These are phyloP conservation scores for Cyclopterus lumpus DNA, from an alignment of 2,797 vertebrate species.

Conservation along the genomic window DNA sequence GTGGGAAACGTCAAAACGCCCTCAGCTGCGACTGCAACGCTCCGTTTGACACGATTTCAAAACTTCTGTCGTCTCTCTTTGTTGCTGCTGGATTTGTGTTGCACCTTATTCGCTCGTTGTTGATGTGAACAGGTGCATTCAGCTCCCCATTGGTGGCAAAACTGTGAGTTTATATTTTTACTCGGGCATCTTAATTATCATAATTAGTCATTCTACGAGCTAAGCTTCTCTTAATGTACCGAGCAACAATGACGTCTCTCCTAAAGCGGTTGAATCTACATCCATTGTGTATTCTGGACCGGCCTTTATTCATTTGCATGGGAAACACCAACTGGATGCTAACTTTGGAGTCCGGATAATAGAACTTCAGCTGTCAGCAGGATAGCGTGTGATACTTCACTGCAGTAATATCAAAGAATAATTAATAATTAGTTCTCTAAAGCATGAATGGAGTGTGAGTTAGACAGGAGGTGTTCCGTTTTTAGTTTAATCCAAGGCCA, in stretches of 20 bases:
- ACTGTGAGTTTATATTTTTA: neutral
- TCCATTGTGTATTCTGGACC: neutral
- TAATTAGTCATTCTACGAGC: neutral
- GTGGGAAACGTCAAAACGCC: slow-evolving; percentile 23
- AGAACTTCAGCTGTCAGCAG: neutral
- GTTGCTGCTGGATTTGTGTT: neutral
- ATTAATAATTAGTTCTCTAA: slow-evolving; percentile 29
- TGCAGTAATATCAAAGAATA: slow-evolving; percentile 2
- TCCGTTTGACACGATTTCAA: neutral
- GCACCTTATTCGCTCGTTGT: slow-evolving; percentile 12
- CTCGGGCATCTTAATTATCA: slow-evolving; percentile 1
- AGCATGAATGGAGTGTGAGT: slow-evolving; percentile 10
- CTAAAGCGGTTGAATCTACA: neutral
- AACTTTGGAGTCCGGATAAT: neutral
- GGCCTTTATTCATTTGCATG: neutral
- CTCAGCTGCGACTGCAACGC: neutral
- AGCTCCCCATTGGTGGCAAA: neutral
- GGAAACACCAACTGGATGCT: neutral
- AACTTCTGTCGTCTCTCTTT: neutral
- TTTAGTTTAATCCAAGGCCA: slow-evolving; percentile 34
- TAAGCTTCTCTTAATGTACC: slow-evolving; percentile 13
- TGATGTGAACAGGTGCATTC: neutral
- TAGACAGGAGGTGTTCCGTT: neutral
- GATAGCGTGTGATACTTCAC: neutral
- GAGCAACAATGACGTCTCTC: neutral